Percentiles rank a stretch among this genome's conserved stretches.
These are phyloP conservation scores for Lasioglossum oenotherae DNA, from an alignment of 2,888 invertebrate genomes.

Conservation along the genomic window DNA sequence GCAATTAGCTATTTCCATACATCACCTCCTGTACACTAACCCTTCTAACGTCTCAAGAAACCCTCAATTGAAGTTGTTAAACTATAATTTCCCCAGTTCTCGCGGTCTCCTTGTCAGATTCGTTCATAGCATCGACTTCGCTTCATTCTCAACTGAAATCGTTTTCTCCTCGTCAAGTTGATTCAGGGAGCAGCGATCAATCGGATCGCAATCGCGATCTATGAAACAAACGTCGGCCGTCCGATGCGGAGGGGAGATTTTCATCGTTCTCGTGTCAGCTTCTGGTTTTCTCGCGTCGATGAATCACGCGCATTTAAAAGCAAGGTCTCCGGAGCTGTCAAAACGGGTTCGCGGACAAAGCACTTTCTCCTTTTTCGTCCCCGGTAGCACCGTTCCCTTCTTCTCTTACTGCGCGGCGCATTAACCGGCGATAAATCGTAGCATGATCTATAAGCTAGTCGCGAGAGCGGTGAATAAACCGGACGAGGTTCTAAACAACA, in stretches of 20 bases:
- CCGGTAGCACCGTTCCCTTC: background rate
- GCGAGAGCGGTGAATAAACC: too few species aligned
- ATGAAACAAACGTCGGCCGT: background rate
- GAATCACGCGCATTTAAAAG: constrained; percentile 38
- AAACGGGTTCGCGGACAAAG: constrained; percentile 41
- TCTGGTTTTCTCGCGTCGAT: constrained; percentile 4
- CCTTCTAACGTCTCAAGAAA: too few species aligned
- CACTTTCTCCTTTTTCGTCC: constrained; percentile 12
- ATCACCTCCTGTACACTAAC: too few species aligned
- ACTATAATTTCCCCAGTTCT: background rate
- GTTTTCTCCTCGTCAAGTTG: background rate
- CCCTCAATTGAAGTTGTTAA: too few species aligned
- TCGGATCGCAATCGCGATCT: background rate
- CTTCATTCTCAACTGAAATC: background rate
- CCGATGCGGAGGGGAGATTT: background rate
- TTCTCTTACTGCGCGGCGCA: constrained; percentile 5
- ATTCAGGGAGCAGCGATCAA: background rate
- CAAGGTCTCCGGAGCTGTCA: constrained; percentile 28
- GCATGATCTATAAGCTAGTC: background rate
- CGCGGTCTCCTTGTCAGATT: background rate
- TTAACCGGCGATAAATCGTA: constrained; percentile 1
- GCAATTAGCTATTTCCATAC: background rate
- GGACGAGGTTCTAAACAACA: background rate
- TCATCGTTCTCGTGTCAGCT: background rate
- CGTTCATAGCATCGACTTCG: too few species aligned